These are phyloP conservation scores for Atopsyche davidsoni DNA, from an alignment of 1,140 invertebrate genomes.

Conservation along the genomic window DNA sequence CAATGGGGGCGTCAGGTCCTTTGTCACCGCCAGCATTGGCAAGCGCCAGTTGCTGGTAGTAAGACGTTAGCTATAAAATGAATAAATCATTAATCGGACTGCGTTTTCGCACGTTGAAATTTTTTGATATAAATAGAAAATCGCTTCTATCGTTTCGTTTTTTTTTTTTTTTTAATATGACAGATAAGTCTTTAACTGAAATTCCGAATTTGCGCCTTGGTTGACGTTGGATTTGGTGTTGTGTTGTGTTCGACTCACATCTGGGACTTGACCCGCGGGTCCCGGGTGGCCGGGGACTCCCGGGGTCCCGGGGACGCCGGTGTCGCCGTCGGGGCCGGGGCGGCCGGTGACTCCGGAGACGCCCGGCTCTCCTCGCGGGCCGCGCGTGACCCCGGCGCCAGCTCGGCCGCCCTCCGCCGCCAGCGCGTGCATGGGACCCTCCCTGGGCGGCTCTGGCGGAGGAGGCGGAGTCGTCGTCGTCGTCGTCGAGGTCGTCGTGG, in stretches of 20 bases:
- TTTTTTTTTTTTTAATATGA: too few species aligned
- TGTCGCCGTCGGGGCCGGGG: slow-evolving; percentile 57
- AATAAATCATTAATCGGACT: slow-evolving; percentile 36
- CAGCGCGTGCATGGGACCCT: slow-evolving; percentile 29
- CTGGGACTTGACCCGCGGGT: slow-evolving; percentile 64
- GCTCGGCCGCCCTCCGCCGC: slow-evolving; percentile 35
- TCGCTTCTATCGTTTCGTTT: too few species aligned
- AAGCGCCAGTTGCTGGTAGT: slow-evolving; percentile 58
- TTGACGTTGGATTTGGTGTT: too few species aligned
- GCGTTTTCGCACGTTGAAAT: too few species aligned
- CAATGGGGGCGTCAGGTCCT: slow-evolving; percentile 54
- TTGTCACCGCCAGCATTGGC: slow-evolving; percentile 66
- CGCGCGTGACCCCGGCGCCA: slow-evolving; percentile 35
- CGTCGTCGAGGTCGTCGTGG: slow-evolving; percentile 19
- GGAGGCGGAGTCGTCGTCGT: slow-evolving; percentile 9
- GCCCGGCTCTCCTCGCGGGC: slow-evolving; percentile 48
- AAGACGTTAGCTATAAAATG: slow-evolving; percentile 48
- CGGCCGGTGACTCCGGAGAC: slow-evolving; percentile 52
- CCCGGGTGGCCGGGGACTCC: slow-evolving; percentile 65
- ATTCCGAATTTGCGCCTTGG: too few species aligned
- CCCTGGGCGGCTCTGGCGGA: slow-evolving; percentile 29
- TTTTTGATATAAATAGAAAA: too few species aligned
- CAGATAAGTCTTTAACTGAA: too few species aligned
- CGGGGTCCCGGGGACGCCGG: slow-evolving; percentile 59
- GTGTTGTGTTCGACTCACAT: slow-evolving; percentile 63